Percentiles rank a stretch among this genome's conserved stretches.
Conservation (phyloP, 2,888 invertebrate genomes). For the Drosophila affinis region DNA sequence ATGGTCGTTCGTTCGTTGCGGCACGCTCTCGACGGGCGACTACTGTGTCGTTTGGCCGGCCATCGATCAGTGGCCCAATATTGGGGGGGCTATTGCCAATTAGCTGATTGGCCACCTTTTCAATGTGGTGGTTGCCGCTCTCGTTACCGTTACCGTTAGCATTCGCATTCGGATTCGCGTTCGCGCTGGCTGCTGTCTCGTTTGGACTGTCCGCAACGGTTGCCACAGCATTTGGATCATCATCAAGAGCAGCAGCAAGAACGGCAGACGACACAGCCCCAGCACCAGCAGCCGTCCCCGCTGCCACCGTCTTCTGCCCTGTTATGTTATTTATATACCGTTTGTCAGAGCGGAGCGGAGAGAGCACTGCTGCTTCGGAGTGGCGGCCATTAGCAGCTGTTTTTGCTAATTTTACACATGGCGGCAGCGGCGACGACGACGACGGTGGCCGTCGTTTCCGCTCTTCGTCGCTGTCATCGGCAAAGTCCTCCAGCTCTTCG, state of each 20-base stretch:
- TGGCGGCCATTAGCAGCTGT: conserved; percentile 72
- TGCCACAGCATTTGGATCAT: conserved; percentile 62
- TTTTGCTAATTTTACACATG: conserved; percentile 77
- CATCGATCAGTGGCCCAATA: conserved; percentile 52
- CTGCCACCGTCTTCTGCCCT: conserved; percentile 61
- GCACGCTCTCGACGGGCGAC: conserved; percentile 53
- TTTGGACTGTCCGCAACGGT: conserved; percentile 69
- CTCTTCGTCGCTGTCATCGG: conserved; percentile 45
- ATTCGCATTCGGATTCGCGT: conserved; percentile 57
- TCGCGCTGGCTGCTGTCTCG: conserved; percentile 77
- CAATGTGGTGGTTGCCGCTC: not conserved
- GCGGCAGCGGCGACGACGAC: conserved; percentile 8
- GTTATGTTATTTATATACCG: conserved; percentile 72
- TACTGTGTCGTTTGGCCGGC: conserved; percentile 20
- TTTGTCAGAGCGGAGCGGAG: conserved; percentile 61
- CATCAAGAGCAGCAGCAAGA: conserved; percentile 46
- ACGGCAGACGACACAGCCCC: conserved; percentile 34
- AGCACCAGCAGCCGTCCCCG: conserved; percentile 25
- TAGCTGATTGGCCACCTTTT: conserved; percentile 58
- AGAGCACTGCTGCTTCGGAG: conserved; percentile 29
- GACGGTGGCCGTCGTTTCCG: not conserved
- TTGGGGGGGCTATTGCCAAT: conserved; percentile 56
- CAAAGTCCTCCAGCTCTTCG: conserved; percentile 76
- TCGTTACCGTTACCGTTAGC: conserved; percentile 6
- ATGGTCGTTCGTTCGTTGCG: conserved; percentile 55